These are phyloP conservation scores for Cerastoderma edule DNA, from an alignment of 2,888 invertebrate species.

Conservation along the genomic window DNA sequence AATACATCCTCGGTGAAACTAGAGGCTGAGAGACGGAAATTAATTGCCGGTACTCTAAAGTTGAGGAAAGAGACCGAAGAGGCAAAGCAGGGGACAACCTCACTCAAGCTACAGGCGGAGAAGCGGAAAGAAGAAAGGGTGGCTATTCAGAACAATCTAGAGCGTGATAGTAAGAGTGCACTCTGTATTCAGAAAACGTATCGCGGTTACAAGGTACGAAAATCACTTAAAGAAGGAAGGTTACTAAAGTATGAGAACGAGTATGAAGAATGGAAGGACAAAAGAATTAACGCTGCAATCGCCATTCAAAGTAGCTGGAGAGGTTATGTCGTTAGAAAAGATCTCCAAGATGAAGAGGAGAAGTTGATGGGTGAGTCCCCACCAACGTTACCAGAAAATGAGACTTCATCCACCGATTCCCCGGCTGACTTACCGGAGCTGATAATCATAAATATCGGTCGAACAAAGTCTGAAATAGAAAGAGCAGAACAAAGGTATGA, in stretches of 20 bases:
- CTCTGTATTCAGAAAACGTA: conserved; percentile 49
- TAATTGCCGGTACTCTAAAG: conserved; percentile 40
- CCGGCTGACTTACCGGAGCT: conserved; percentile 27
- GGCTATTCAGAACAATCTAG: neutral
- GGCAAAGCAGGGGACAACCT: conserved; percentile 26
- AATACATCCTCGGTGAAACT: conserved; percentile 56
- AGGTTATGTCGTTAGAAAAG: conserved; percentile 47
- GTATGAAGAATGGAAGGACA: conserved; percentile 47
- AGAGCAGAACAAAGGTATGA: conserved; percentile 44
- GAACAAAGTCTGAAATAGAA: conserved; percentile 56
- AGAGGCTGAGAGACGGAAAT: conserved; percentile 54
- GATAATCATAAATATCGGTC: conserved; percentile 54
- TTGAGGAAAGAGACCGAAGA: conserved; percentile 31
- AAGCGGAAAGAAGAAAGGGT: conserved; percentile 23
- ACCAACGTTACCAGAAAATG: neutral
- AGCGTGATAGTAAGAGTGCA: conserved; percentile 29
- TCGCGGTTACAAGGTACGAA: conserved; percentile 47
- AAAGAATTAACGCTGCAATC: conserved; percentile 48
- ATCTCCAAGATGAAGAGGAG: conserved; percentile 28
- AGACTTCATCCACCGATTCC: neutral
- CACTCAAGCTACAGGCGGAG: conserved; percentile 31
- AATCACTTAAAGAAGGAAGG: conserved; percentile 16
- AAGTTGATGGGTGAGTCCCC: conserved; percentile 15
- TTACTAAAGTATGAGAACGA: conserved; percentile 36
- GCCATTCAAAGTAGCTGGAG: conserved; percentile 55